Conservation (phyloP, 2,113 vertebrate genomes). For the Euleptes europaea region DNA sequence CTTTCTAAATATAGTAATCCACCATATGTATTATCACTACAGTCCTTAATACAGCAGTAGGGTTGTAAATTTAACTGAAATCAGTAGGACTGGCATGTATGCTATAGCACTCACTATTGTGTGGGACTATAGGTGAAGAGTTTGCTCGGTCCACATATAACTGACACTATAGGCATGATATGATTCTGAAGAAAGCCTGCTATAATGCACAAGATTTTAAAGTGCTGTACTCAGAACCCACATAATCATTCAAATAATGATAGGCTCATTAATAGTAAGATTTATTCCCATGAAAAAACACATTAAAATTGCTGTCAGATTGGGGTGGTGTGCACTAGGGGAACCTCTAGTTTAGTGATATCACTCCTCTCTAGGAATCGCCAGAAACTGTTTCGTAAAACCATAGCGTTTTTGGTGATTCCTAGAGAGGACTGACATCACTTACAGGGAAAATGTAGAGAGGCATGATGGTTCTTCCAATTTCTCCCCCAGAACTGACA, state of each 20-base stretch:
- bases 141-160: background rate
- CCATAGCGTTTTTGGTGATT: too few relatives aligned
- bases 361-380: too few relatives aligned
- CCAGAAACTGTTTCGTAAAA: too few relatives aligned
- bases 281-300: background rate
- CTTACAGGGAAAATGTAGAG: too few relatives aligned
- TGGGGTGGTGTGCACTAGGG: too few relatives aligned
- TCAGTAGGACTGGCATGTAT: background rate
- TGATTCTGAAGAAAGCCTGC: background rate
- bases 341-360: too few relatives aligned
- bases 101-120: background rate
- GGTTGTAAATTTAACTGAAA: slow-evolving; percentile 10
- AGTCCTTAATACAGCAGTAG: slow-evolving; percentile 15
- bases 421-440: too few relatives aligned
- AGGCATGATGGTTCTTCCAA: too few relatives aligned
- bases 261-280: background rate
- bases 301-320: background rate
- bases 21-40: slow-evolving; percentile 17
- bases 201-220: background rate
- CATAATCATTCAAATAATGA: background rate
- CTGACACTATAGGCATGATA: background rate
- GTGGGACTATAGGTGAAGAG: background rate
- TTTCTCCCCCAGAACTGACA: too few relatives aligned
- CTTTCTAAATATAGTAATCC: slow-evolving; percentile 19
- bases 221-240: background rate